Evolutionary conservation across 2,113 vertebrate species (phyloP).

Genomic region (Vicugna pacos): DNA sequence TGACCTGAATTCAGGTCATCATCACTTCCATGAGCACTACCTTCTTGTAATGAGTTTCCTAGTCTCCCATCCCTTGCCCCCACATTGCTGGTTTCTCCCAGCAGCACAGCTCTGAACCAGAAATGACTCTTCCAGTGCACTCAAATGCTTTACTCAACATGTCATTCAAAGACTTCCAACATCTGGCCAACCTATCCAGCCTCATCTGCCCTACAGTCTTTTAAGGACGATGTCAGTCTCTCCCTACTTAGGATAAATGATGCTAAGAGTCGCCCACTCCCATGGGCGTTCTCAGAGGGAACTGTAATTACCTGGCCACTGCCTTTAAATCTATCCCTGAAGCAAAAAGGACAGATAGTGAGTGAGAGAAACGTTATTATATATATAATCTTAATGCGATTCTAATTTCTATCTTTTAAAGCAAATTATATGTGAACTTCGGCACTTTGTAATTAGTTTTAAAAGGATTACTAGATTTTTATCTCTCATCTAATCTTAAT

Average conservation of each 20-base stretch:
- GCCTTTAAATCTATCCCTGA: neutral
- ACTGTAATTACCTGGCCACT: neutral
- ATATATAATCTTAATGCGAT: neutral
- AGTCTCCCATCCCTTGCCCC: neutral
- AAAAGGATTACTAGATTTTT: neutral
- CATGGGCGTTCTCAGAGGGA: neutral
- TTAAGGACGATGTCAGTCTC: neutral
- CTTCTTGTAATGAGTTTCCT: neutral
- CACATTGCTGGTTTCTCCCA: neutral
- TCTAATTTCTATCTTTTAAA: conserved; percentile 7
- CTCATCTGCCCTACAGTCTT: neutral
- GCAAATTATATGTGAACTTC: neutral
- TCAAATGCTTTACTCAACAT: neutral
- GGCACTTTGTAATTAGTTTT: neutral
- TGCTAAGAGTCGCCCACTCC: neutral
- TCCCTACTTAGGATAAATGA: neutral
- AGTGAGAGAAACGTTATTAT: neutral
- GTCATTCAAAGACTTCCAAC: neutral
- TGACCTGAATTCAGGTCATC: neutral
- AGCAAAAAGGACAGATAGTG: neutral
- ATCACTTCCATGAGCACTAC: neutral
- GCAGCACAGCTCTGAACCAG: neutral
- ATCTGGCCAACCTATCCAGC: neutral
- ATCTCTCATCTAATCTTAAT: neutral
- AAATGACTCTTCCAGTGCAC: neutral